These are phyloP conservation scores for Momotus momota DNA, from an alignment of 2,797 vertebrate species.

Conservation along the genomic window DNA sequence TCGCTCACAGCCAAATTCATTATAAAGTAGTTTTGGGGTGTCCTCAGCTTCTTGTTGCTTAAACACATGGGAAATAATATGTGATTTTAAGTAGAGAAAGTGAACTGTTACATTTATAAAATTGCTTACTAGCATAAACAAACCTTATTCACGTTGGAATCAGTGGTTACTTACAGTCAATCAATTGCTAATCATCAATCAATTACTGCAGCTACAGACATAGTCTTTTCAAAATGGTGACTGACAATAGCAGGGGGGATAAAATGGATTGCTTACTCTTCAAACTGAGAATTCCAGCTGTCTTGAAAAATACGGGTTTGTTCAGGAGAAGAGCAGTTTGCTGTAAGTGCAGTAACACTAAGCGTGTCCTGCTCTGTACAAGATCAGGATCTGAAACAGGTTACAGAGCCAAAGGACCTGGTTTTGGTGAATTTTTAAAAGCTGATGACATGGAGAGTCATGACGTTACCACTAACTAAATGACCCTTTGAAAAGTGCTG, in stretches of 20 bases:
- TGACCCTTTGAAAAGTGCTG: background rate
- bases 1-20: constrained; percentile 79
- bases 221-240: background rate
- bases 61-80: constrained; percentile 21
- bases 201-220: background rate
- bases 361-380: background rate
- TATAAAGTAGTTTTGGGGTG: constrained; percentile 78
- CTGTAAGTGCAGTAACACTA: background rate
- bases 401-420: background rate
- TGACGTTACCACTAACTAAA: background rate
- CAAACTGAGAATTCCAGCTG: background rate
- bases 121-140: background rate
- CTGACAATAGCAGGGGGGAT: background rate
- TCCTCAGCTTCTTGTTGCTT: constrained; percentile 80
- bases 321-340: background rate
- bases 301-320: background rate
- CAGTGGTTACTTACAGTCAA: accelerated
- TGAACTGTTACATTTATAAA: background rate
- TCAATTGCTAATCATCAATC: background rate
- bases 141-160: background rate
- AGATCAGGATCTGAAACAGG: background rate
- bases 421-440: background rate
- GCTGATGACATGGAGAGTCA: background rate
- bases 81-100: background rate
- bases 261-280: background rate